phyloP scores from a whole-genome alignment of 2,888 invertebrate species.

The Synergus japonicus region DNA sequence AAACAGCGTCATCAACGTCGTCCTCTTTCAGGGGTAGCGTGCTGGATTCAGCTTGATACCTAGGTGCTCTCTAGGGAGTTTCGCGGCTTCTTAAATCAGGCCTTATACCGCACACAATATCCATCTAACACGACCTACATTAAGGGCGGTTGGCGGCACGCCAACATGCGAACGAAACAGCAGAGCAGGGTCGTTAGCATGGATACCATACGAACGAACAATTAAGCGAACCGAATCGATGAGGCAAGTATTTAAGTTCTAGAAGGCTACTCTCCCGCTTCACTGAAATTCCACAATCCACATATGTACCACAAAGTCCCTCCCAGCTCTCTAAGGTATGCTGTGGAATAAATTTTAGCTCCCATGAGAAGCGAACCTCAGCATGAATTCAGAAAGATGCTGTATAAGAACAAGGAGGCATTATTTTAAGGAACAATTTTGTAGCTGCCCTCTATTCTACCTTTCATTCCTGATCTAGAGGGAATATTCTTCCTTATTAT shows the following conservation, averaged over 20 bases:
- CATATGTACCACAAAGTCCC: background rate
- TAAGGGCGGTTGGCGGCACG: slow-evolving; percentile 62
- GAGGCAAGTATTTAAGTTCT: slow-evolving; percentile 16
- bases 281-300: background rate
- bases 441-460: background rate
- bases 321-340: background rate
- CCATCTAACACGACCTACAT: slow-evolving; percentile 65
- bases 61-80: slow-evolving; percentile 21
- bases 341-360: slow-evolving; percentile 3
- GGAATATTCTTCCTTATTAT: no score
- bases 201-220: slow-evolving; percentile 49
- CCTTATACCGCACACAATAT: slow-evolving; percentile 59
- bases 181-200: slow-evolving; percentile 58
- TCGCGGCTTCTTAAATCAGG: slow-evolving; percentile 38
- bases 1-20: slow-evolving; percentile 14
- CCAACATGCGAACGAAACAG: slow-evolving; percentile 59
- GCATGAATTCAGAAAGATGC: background rate
- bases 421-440: background rate
- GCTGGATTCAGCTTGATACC: background rate
- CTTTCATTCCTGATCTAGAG: no score
- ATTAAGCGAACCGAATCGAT: slow-evolving; percentile 53
- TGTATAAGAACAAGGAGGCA: background rate
- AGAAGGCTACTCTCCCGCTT: background rate
- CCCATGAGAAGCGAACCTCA: background rate
- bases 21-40: background rate